These are phyloP conservation scores for Notodonta ziczac DNA, from an alignment of 2,888 invertebrate species.

Conservation along the genomic window DNA sequence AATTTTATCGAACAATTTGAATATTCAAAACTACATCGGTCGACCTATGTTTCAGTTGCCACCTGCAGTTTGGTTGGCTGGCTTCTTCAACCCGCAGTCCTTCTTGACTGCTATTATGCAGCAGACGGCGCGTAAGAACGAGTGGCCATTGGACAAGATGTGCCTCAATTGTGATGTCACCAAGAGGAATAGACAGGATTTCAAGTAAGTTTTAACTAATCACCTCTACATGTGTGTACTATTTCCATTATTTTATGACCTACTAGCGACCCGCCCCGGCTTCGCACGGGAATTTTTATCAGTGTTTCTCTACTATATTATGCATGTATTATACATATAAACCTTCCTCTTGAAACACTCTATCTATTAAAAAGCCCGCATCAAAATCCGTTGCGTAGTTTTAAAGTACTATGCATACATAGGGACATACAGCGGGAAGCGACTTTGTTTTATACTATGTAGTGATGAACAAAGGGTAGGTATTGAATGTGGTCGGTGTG, in stretches of 20 bases:
- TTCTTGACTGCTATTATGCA: slow-evolving; percentile 99
- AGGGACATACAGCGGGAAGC: too few species aligned
- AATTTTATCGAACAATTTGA: not conserved
- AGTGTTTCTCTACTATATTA: too few species aligned
- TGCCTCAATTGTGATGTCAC: slow-evolving; percentile 97
- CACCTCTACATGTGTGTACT: too few species aligned
- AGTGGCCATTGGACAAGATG: slow-evolving; percentile 98
- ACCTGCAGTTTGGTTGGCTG: slow-evolving; percentile 95
- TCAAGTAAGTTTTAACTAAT: slow-evolving; percentile 81
- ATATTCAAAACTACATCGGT: not conserved
- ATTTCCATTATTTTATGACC: too few species aligned
- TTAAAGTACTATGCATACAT: too few species aligned
- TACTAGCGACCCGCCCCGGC: too few species aligned
- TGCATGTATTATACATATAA: too few species aligned
- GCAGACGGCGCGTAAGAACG: slow-evolving; percentile 97
- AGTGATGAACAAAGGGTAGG: not conserved
- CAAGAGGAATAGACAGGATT: slow-evolving; percentile 93
- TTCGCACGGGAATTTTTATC: too few species aligned
- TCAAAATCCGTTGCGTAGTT: too few species aligned
- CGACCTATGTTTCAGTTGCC: slow-evolving; percentile 85
- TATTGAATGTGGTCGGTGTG: not conserved
- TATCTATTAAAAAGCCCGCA: too few species aligned
- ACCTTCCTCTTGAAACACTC: too few species aligned
- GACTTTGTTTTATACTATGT: too few species aligned
- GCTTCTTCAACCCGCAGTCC: slow-evolving; percentile 98